phyloP scores from a whole-genome alignment of 2,888 invertebrate genomes.

The Trichopria drosophilae region DNA sequence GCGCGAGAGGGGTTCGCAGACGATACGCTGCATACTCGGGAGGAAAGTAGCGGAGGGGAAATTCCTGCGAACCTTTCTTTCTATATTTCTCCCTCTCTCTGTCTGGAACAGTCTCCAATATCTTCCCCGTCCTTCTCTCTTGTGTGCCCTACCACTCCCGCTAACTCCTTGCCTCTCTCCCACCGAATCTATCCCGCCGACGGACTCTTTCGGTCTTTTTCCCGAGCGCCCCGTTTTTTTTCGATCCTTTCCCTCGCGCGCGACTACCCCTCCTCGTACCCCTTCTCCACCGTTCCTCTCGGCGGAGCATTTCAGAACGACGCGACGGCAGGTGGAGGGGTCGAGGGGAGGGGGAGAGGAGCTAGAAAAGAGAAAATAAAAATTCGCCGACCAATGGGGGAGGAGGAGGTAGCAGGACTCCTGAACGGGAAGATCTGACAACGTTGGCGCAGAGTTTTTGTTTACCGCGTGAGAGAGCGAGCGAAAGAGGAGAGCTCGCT shows the following conservation, averaged over 20 bases:
- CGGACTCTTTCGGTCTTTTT: slow-evolving; percentile 9
- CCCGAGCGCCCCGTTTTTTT: slow-evolving; percentile 12
- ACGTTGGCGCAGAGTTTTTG: slow-evolving; percentile 55
- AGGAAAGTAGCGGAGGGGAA: slow-evolving; percentile 47
- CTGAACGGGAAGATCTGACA: slow-evolving; percentile 51
- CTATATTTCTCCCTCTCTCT: slow-evolving; percentile 2
- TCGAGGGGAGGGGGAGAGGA: slow-evolving; percentile 24
- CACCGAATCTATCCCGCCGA: slow-evolving; percentile 9
- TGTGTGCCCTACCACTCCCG: not conserved
- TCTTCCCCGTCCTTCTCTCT: slow-evolving; percentile 6
- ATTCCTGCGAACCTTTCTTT: slow-evolving; percentile 45
- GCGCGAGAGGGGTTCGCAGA: slow-evolving; percentile 32
- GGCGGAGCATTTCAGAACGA: too few species aligned
- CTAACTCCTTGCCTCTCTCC: slow-evolving; percentile 1
- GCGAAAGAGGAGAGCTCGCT: too few species aligned
- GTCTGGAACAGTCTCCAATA: slow-evolving; percentile 6
- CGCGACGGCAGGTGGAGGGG: slow-evolving; percentile 42
- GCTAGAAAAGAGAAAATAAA: slow-evolving; percentile 26
- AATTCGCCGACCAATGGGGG: slow-evolving; percentile 32
- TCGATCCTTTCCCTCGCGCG: not conserved
- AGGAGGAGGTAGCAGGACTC: slow-evolving; percentile 20
- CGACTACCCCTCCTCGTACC: slow-evolving; percentile 8
- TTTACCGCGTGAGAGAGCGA: slow-evolving; percentile 52
- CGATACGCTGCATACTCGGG: slow-evolving; percentile 43
- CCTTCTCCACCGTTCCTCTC: slow-evolving; percentile 17